phyloP scores from a whole-genome alignment of 2,113 vertebrate genomes.

The Elachura formosa region DNA sequence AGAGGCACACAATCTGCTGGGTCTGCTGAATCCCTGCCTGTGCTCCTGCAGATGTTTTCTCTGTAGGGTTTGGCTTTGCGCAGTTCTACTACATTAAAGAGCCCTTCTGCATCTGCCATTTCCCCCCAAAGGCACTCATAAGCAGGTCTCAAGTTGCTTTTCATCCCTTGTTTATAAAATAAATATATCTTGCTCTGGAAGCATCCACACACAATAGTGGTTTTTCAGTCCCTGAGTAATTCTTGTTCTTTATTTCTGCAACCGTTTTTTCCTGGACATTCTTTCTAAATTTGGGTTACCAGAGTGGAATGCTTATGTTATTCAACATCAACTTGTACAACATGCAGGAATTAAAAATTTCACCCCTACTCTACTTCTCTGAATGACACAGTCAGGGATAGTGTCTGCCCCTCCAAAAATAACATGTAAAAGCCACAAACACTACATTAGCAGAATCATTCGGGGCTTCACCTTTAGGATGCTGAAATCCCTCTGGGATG shows the following conservation, averaged over 20 bases:
- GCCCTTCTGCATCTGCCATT: not conserved
- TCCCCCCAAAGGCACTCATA: not conserved
- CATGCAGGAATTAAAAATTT: not conserved
- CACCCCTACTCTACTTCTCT: not conserved
- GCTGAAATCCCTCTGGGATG: not conserved
- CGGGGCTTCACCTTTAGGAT: not conserved
- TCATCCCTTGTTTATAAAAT: not conserved
- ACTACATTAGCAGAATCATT: not conserved
- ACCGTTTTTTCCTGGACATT: fast-evolving
- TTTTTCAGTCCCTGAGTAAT: not conserved
- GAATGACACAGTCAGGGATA: not conserved
- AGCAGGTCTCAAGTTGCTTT: not conserved
- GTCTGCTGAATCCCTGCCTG: not conserved
- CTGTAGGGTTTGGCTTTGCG: not conserved
- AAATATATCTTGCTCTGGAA: not conserved
- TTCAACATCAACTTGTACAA: not conserved
- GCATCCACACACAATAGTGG: not conserved
- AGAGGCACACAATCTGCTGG: fast-evolving
- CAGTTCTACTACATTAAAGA: not conserved
- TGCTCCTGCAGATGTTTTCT: not conserved
- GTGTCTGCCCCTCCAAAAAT: not conserved
- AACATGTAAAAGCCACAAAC: not conserved
- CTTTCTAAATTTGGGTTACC: not conserved
- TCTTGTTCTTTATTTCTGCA: not conserved
- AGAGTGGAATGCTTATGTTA: not conserved